phyloP scores from a whole-genome alignment of 2,113 vertebrate species.

The Cyprinus carpio region DNA sequence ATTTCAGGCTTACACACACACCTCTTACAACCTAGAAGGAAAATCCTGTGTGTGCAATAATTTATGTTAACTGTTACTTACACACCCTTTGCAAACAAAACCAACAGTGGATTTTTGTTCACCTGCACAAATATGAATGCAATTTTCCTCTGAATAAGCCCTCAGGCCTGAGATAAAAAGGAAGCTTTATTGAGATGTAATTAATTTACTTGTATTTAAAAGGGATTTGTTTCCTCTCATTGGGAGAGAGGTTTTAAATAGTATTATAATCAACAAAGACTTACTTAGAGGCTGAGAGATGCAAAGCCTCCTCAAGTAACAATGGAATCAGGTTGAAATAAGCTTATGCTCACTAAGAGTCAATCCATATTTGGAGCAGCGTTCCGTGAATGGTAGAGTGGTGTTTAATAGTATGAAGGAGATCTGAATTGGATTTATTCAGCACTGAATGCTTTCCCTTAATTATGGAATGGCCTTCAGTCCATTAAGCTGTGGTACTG shows the following conservation, averaged over 20 bases:
- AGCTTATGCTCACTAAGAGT: constrained; percentile 53
- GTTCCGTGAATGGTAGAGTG: neutral
- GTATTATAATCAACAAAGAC: constrained; percentile 53
- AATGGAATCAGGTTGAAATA: constrained; percentile 49
- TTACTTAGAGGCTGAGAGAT: constrained; percentile 45
- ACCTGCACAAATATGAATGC: constrained; percentile 8
- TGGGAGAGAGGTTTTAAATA: constrained; percentile 46
- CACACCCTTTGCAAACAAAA: neutral
- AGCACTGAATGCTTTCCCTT: constrained; percentile 7
- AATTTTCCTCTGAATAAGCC: neutral
- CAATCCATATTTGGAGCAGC: constrained; percentile 46
- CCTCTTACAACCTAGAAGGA: neutral
- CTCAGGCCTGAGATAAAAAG: constrained; percentile 11
- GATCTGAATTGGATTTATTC: constrained; percentile 26
- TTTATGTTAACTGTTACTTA: neutral
- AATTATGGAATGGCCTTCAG: neutral
- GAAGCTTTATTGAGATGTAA: constrained; percentile 32
- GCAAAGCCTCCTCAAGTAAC: constrained; percentile 52
- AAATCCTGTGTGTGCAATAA: neutral
- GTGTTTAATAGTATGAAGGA: constrained; percentile 24
- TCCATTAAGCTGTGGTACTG: neutral
- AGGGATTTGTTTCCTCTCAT: constrained; percentile 44
- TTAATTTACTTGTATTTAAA: constrained; percentile 41
- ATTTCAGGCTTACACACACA: constrained; percentile 2
- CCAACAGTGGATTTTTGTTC: neutral